Base-by-base conservation (phyloP, 2,113 vertebrate species). In the Tetraodon nigroviridis region DNA sequence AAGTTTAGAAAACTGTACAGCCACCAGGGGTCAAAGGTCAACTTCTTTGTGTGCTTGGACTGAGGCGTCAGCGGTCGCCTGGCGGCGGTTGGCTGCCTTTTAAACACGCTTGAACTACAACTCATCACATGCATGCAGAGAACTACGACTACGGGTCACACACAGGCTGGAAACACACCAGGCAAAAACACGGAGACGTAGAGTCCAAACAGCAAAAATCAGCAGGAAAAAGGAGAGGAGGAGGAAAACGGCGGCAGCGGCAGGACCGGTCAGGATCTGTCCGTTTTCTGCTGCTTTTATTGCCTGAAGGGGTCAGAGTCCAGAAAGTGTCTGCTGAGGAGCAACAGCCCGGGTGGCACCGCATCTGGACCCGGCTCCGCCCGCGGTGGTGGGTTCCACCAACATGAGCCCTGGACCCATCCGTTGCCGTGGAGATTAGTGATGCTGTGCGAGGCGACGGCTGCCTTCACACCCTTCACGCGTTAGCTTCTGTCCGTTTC, bases 111-210 rank as follows among this genome's bases (percentile, higher is more conserved):
- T 45, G 41, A 64, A 77, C 51, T 63, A 7, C 51, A 66, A 68
- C 56, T 51, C 41, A 64, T 76, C 73, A 82, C 73, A 76, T 49
- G 61, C 82, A 83, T 81, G 84, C 84, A 85, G 55, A 80, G 63
- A 80, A 84, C 77, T 82, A 90, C 82, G 71, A 78, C 84, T 85
- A 80, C 67, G 8, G 73, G 65, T 73, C 73, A 67, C 73, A 77
- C 74, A 84, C 67, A 68, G 64, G 65, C 61, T 67, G 53, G 64
- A 86, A 79, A 56, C 58, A 81, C 63, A 29, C 67, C 73, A 75
- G 62, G 69, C 67, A 70, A 71, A 77, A 76, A 81, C 61, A 55
- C 29, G 66, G 32, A 58, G 20, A 66, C 19, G 3, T 32, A 61
- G 20, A 44, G 49, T 55, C 48, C 17, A 64, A 58, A 64, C 60